Evolutionary conservation across 2,797 vertebrate genomes (phyloP).

Genomic region (Semotilus atromaculatus): DNA sequence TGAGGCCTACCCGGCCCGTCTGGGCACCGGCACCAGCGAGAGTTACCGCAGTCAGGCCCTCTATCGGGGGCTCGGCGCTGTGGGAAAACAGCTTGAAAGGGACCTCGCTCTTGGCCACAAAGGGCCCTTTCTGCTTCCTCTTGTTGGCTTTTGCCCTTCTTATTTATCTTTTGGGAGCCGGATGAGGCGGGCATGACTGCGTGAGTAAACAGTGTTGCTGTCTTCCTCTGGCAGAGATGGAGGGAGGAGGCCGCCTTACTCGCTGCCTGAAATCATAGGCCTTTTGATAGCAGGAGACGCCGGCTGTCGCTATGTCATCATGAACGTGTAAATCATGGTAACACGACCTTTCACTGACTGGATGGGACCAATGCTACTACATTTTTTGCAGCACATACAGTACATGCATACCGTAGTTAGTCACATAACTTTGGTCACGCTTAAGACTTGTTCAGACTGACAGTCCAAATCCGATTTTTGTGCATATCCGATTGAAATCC

Average conservation of each 20-base stretch:
- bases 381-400: not conserved
- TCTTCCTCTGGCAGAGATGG: constrained; percentile 54
- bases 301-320: not conserved
- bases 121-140: constrained; percentile 79
- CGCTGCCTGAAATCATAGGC: constrained; percentile 3
- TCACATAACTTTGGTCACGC: not conserved
- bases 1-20: constrained; percentile 81
- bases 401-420: not conserved
- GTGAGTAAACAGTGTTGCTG: constrained; percentile 61
- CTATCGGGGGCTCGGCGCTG: constrained; percentile 74
- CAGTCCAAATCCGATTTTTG: too few relatives aligned
- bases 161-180: constrained; percentile 80
- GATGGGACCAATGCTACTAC: not conserved
- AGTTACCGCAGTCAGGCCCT: constrained; percentile 83
- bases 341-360: not conserved
- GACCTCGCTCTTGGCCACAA: constrained; percentile 80
- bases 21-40: constrained; percentile 85
- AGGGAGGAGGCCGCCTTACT: constrained; percentile 24
- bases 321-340: constrained; percentile 17
- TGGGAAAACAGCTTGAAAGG: constrained; percentile 83
- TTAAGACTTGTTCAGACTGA: not conserved
- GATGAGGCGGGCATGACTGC: constrained; percentile 68
- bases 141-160: constrained; percentile 78
- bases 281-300: constrained; percentile 14
- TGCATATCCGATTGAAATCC: too few relatives aligned